Evolutionary conservation across 2,888 invertebrate species (phyloP).

Genomic region (Nebria salina): DNA sequence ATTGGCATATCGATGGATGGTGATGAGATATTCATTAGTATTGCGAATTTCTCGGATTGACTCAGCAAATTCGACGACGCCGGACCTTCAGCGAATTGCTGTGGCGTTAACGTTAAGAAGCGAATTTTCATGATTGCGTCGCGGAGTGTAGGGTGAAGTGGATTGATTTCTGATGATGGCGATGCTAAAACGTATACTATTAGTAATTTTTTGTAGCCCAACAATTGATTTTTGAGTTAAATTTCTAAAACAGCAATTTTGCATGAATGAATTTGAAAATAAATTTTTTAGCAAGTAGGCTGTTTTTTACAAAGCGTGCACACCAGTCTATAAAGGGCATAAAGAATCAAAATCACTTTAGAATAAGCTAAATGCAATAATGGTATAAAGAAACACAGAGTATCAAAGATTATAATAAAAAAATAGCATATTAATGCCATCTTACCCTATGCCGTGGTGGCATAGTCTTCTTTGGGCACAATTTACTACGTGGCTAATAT

Average conservation of each 20-base stretch:
- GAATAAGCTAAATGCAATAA: not conserved
- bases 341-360: not conserved
- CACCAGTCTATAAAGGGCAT: not conserved
- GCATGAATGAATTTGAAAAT: not conserved
- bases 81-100: constrained; percentile 86
- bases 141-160: constrained; percentile 63
- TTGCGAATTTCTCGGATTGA: constrained; percentile 81
- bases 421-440: not conserved
- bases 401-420: too few relatives aligned
- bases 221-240: not conserved
- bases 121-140: constrained; percentile 80
- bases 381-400: not conserved
- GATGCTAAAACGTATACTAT: constrained; percentile 22
- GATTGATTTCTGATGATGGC: constrained; percentile 33
- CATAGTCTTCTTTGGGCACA: not conserved
- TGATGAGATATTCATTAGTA: constrained; percentile 84
- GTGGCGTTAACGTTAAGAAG: constrained; percentile 80
- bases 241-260: not conserved
- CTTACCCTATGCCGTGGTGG: not conserved
- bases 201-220: not conserved
- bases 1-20: constrained; percentile 73
- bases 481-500: not conserved
- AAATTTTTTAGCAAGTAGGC: not conserved
- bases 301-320: not conserved
- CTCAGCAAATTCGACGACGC: constrained; percentile 78